phyloP scores from a whole-genome alignment of 2,888 invertebrate species.

The Drosophila borborema region DNA sequence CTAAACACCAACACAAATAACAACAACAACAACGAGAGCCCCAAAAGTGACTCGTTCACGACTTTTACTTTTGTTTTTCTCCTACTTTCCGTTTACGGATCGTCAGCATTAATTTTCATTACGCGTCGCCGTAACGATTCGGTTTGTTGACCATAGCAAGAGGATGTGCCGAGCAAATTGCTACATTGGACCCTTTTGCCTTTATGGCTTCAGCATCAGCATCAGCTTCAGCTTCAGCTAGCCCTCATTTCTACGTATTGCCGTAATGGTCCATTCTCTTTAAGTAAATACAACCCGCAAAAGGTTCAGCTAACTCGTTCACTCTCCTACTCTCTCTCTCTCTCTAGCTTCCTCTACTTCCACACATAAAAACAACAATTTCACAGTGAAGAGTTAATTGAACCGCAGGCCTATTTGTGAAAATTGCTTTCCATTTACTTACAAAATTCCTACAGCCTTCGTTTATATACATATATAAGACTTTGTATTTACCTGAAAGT shows the following conservation, averaged over 20 bases:
- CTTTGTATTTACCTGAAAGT: conserved; percentile 54
- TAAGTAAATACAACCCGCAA: conserved; percentile 63
- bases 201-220: conserved; percentile 43
- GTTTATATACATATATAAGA: neutral
- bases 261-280: conserved; percentile 57
- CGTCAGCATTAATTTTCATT: conserved; percentile 81
- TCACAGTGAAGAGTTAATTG: conserved; percentile 52
- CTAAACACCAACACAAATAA: conserved; percentile 14
- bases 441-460: conserved; percentile 12
- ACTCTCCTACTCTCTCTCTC: neutral
- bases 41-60: conserved; percentile 24
- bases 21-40: conserved; percentile 14
- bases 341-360: neutral
- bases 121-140: conserved; percentile 77
- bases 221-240: conserved; percentile 2
- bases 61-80: conserved; percentile 64
- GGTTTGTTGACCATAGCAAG: conserved; percentile 74
- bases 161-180: conserved; percentile 53
- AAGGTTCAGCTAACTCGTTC: conserved; percentile 29
- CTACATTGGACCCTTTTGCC: conserved; percentile 62
- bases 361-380: conserved; percentile 39
- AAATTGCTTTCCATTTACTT: conserved; percentile 34
- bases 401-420: conserved; percentile 46
- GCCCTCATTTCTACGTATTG: conserved; percentile 42
- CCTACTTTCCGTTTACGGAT: conserved; percentile 69